Percentiles rank a stretch among this genome's conserved stretches.
Conservation (phyloP, 2,888 invertebrate species). For the Eledone cirrhosa region DNA sequence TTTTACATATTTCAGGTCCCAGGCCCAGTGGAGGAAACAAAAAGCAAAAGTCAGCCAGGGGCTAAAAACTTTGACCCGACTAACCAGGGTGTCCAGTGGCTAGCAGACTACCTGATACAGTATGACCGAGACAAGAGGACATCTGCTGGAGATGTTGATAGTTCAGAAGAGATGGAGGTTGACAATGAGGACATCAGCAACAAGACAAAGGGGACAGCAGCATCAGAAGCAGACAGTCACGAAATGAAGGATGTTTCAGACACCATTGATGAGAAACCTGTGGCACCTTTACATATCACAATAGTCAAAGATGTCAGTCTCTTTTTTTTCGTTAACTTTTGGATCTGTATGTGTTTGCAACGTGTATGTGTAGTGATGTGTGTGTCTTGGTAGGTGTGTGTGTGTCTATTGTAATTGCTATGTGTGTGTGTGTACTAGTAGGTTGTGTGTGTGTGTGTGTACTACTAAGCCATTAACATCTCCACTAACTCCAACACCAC, state of each 20-base stretch:
- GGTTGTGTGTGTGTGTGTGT: no score
- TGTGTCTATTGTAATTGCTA: no score
- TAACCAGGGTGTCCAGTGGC: background rate
- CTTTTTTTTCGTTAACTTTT: background rate
- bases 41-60: no score
- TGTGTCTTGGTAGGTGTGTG: conserved; percentile 12
- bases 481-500: no score
- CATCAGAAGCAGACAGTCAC: conserved; percentile 19
- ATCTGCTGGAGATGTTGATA: conserved; percentile 31
- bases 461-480: no score
- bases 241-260: conserved; percentile 34
- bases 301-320: conserved; percentile 46
- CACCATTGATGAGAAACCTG: conserved; percentile 37
- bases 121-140: conserved; percentile 30
- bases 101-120: conserved; percentile 33
- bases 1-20: background rate
- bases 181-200: background rate
- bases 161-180: conserved; percentile 34
- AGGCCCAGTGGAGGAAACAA: background rate
- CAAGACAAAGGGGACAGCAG: conserved; percentile 29
- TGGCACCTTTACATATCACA: conserved; percentile 45
- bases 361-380: background rate
- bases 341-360: background rate
- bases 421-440: no score
- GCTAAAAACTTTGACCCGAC: background rate